Base-by-base conservation (phyloP, 1,140 invertebrate species). In the Listronotus bonariensis region DNA sequence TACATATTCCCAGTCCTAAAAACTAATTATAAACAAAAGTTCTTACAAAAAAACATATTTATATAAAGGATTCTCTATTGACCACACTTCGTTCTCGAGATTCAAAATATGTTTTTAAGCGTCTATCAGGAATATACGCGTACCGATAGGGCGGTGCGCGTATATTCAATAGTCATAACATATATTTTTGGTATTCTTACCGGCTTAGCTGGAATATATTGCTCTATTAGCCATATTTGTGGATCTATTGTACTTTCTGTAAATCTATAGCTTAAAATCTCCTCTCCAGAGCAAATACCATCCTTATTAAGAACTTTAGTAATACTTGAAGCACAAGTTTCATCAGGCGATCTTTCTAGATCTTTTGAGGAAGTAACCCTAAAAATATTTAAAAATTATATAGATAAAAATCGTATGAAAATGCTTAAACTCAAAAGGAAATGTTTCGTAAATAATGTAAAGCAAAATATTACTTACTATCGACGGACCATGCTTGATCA, bases 401-500 rank as follows among this genome's bases (percentile, higher is more conserved):
- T n/a, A n/a, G n/a, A n/a, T n/a, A n/a, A n/a, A n/a, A n/a, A n/a
- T n/a, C n/a, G n/a, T n/a, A n/a, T n/a, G n/a, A n/a, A n/a, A n/a
- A n/a, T n/a, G n/a, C n/a, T n/a, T n/a, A n/a, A n/a, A n/a, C n/a
- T n/a, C n/a, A n/a, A n/a, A n/a, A n/a, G n/a, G n/a, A n/a, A n/a
- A n/a, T n/a, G n/a, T n/a, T n/a, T n/a, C n/a, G n/a, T n/a, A n/a
- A n/a, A n/a, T n/a, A n/a, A n/a, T n/a, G n/a, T n/a, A n/a, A 26
- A 26, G 20, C 20, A 3, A 26, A 26, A 26, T 3, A 26, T 26
- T 36, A 54, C 32, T 40, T 60, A 60, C 58, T 65, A 17, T 51
- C 69, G 3, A 77, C 74, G 11, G 15, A 69, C 70, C 68, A 78
- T 32, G 7, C 34, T 40, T 66, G 68, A n/a, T 66, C 63, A 38